phyloP scores from a whole-genome alignment of 2,888 invertebrate species.

The Sepiola atlantica region DNA sequence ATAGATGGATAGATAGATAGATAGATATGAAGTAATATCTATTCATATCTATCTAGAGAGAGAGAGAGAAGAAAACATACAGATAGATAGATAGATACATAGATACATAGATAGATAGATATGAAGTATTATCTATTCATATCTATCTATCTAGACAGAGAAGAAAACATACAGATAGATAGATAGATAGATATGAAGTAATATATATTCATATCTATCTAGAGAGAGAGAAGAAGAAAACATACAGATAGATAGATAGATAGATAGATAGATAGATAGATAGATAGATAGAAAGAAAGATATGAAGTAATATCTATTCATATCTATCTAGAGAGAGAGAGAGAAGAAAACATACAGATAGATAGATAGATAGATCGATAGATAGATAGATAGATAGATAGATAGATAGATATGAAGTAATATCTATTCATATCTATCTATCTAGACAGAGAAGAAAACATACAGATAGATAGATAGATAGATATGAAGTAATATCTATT shows the following conservation, averaged over 20 bases:
- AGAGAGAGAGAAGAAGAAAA: no score
- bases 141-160: neutral
- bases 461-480: no score
- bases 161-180: neutral
- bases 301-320: neutral
- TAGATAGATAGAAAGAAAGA: neutral
- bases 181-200: neutral
- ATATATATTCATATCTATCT: neutral
- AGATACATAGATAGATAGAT: neutral
- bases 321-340: neutral
- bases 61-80: no score
- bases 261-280: conserved; percentile 15
- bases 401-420: neutral
- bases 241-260: neutral
- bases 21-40: neutral
- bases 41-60: neutral
- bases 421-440: neutral
- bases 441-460: no score
- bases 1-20: neutral
- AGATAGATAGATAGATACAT: neutral
- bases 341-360: neutral
- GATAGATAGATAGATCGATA: neutral
- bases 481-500: no score
- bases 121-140: neutral
- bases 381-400: neutral